Conservation (phyloP, 2,888 invertebrate species). For the Conomelus anceps region DNA sequence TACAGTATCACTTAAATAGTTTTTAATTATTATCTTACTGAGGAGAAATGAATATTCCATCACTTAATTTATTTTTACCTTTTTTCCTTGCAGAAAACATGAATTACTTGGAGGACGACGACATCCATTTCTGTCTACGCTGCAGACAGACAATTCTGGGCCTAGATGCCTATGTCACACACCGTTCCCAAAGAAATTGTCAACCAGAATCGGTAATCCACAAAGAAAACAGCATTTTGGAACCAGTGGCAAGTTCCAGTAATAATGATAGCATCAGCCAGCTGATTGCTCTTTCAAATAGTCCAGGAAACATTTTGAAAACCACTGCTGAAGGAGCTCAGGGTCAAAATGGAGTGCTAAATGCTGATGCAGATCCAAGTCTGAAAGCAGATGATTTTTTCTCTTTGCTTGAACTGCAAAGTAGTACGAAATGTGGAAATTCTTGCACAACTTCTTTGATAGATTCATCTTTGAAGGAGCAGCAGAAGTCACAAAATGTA, state of each 20-base stretch:
- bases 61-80: too few species aligned
- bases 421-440: conserved; percentile 52
- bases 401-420: conserved; percentile 71
- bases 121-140: conserved; percentile 81
- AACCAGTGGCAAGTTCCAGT: conserved; percentile 29
- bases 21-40: too few species aligned
- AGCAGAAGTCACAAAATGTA: too few species aligned
- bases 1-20: too few species aligned
- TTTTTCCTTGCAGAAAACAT: not conserved
- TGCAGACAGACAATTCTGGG: conserved; percentile 78
- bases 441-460: not conserved
- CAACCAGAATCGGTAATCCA: not conserved
- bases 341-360: not conserved
- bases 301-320: not conserved
- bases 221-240: not conserved
- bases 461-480: not conserved
- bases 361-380: conserved; percentile 41
- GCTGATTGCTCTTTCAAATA: not conserved
- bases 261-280: conserved; percentile 9
- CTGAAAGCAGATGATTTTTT: conserved; percentile 81
- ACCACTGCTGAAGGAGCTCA: not conserved
- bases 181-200: conserved; percentile 47
- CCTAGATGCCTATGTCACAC: conserved; percentile 77
- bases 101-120: conserved; percentile 53
- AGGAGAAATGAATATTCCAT: too few species aligned